Base-by-base conservation (phyloP, 1,140 invertebrate genomes). In the Colletes latitarsis region DNA sequence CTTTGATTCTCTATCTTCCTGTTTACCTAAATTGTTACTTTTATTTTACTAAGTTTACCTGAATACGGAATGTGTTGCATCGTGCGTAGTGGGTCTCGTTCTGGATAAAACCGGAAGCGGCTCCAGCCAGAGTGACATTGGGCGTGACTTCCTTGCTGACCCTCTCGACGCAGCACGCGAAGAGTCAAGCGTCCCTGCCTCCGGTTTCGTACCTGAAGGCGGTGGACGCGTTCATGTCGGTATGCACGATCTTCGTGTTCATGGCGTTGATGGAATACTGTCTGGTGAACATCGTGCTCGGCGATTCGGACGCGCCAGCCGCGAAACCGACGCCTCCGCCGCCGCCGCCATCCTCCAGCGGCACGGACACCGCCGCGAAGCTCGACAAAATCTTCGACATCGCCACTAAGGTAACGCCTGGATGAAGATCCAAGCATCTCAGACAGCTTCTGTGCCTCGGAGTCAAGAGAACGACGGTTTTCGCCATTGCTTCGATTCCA, bases 211-310 rank as follows among this genome's bases (percentile, higher is more conserved):
- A 98, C 90, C 92, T 98, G 10, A 98, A 98, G 92, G 97, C 97
- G 0, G 97, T 98, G 0, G 97, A 98, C 87, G 97, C 96, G 4
- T 98, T 98, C 88, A 98, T 98, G 97, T 98, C 97, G 17, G 96
- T 97, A 9, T 98, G 97, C 91, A 98, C 97, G 62, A 94, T 98
- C 52, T 98, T 98, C 93, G 98, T 98, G 88, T 98, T 98, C 90
- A 96, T 98, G 96, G 97, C 98, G 5, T 91, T 98, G 53, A 98
- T 98, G 98, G 98, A 98, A 91, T 98, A 98, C 91, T 98, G 97
- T 88, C 92, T 98, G 81, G 97, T 98, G 2, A 98, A 98, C 88
- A 98, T 98, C 64, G 96, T 98, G 0, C 94, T 98, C 4, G 96
- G 96, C 1, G 96, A 97, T 86, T 95, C 95, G 10, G 96, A 96